These are phyloP conservation scores for Aphelocoma californica DNA, from an alignment of 2,797 vertebrate species.

Conservation along the genomic window DNA sequence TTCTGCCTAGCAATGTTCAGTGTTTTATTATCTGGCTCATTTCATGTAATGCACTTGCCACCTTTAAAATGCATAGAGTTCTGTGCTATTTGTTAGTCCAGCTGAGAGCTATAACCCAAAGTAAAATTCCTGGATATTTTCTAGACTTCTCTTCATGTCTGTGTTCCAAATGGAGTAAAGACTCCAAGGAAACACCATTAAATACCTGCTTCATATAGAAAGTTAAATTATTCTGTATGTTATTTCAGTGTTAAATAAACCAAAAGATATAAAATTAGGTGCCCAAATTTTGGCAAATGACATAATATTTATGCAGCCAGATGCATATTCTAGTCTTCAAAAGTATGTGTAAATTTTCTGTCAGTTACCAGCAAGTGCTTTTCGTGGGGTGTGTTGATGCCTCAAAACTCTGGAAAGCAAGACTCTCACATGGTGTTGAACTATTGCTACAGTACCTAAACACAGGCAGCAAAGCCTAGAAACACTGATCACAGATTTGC, in stretches of 20 bases:
- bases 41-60: neutral
- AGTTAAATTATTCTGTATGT: neutral
- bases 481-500: neutral
- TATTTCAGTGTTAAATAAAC: neutral
- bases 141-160: neutral
- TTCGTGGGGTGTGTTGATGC: neutral
- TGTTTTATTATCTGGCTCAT: neutral
- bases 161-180: neutral
- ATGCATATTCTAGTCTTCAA: neutral
- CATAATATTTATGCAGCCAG: neutral
- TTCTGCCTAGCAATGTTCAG: neutral
- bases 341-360: neutral
- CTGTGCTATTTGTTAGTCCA: neutral
- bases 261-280: neutral
- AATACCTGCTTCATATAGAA: neutral
- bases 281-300: neutral
- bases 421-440: neutral
- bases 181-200: neutral
- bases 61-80: neutral
- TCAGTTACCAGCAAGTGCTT: neutral
- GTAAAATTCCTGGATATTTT: neutral
- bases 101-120: neutral
- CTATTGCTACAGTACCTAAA: neutral
- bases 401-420: neutral
- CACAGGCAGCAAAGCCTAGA: neutral